phyloP scores from a whole-genome alignment of 2,113 vertebrate genomes.

The Camelus dromedarius region DNA sequence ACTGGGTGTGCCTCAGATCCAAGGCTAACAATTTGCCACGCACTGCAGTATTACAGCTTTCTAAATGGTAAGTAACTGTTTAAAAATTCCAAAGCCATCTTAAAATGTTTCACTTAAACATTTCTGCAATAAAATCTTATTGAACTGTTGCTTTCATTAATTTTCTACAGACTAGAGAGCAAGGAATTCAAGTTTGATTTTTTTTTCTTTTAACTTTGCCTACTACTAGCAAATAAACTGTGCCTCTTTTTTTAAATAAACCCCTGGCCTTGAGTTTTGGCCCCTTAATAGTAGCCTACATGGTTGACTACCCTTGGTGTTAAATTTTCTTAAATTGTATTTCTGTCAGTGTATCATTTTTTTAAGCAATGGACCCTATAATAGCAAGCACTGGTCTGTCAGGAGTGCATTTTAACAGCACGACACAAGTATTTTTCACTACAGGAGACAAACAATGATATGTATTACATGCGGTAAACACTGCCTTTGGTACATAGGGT shows the following conservation, averaged over 20 bases:
- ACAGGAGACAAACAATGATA: conserved; percentile 92
- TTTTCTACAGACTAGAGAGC: conserved; percentile 83
- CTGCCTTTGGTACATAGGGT: conserved; percentile 87
- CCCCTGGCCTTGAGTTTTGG: conserved; percentile 89
- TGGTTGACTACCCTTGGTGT: conserved; percentile 89
- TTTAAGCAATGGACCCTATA: conserved; percentile 90
- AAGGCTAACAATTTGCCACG: conserved; percentile 81
- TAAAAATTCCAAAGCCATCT: conserved; percentile 84
- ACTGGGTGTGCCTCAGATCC: conserved; percentile 78
- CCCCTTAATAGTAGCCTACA: conserved; percentile 90
- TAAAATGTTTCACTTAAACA: conserved; percentile 86
- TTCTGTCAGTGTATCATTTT: conserved; percentile 92
- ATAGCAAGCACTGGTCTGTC: conserved; percentile 90
- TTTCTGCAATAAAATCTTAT: conserved; percentile 86
- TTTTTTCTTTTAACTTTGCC: conserved; percentile 81
- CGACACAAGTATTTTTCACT: conserved; percentile 91
- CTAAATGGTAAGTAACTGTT: conserved; percentile 80
- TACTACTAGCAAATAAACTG: conserved; percentile 84
- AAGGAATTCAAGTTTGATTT: conserved; percentile 75
- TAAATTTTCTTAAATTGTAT: conserved; percentile 93
- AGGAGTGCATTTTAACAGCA: conserved; percentile 91
- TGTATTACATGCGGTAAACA: conserved; percentile 91
- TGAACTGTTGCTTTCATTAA: conserved; percentile 87
- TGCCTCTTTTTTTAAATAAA: conserved; percentile 87
- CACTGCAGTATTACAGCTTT: conserved; percentile 65